Evolutionary conservation across 2,113 vertebrate genomes (phyloP).

Genomic region (Pipa parva): DNA sequence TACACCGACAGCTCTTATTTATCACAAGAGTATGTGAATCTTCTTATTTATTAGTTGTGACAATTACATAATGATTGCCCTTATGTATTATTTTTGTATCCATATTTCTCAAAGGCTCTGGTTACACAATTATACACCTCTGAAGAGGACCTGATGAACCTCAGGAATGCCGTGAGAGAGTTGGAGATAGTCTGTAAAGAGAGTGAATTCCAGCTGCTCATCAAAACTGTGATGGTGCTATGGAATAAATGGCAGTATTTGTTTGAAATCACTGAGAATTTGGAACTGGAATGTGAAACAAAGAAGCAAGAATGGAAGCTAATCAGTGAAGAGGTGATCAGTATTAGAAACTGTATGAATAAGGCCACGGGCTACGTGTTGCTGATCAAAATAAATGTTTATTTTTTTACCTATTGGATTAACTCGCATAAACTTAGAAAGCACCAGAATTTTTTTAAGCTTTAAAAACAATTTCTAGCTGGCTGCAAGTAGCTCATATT

Average conservation of each 20-base stretch:
- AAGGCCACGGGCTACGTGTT: too few relatives aligned
- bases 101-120: conserved; percentile 51
- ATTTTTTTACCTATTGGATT: too few relatives aligned
- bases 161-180: conserved; percentile 50
- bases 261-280: conserved; percentile 53
- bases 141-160: conserved; percentile 57
- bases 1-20: too few relatives aligned
- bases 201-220: neutral
- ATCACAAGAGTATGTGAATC: too few relatives aligned
- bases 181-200: conserved; percentile 45
- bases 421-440: too few relatives aligned
- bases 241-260: conserved; percentile 66
- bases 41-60: too few relatives aligned
- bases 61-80: too few relatives aligned
- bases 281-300: conserved; percentile 62
- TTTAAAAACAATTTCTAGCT: too few relatives aligned
- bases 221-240: conserved; percentile 41
- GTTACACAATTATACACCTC: conserved; percentile 56
- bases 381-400: too few relatives aligned
- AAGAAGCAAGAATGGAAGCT: conserved; percentile 75
- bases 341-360: neutral
- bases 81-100: too few relatives aligned
- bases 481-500: too few relatives aligned
- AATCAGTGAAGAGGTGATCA: conserved; percentile 70
- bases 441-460: too few relatives aligned